phyloP scores from a whole-genome alignment of 2,797 vertebrate genomes.

The Carduelis carduelis region DNA sequence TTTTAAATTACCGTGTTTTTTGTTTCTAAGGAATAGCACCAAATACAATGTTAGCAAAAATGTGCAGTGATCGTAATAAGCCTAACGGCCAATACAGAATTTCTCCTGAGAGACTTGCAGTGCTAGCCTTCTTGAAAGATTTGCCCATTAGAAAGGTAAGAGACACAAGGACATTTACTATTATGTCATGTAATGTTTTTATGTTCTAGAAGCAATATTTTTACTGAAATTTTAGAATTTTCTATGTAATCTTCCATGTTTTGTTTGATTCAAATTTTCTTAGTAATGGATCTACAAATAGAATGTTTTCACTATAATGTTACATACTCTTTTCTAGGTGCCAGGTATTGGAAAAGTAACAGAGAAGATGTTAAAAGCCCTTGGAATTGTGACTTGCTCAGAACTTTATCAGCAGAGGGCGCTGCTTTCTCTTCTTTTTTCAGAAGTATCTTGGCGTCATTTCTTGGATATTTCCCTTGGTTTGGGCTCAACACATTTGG shows the following conservation, averaged over 20 bases:
- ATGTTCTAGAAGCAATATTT: not conserved
- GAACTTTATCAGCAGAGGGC: constrained; percentile 91
- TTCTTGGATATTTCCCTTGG: constrained; percentile 91
- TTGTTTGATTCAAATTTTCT: not conserved
- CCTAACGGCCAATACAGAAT: constrained; percentile 94
- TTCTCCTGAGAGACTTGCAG: constrained; percentile 78
- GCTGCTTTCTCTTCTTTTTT: constrained; percentile 89
- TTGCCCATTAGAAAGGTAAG: constrained; percentile 95
- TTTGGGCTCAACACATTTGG: constrained; percentile 84
- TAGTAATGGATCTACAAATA: not conserved
- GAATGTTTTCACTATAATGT: not conserved
- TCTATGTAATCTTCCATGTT: not conserved
- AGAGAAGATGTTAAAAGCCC: constrained; percentile 92
- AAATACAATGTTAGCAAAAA: constrained; percentile 95
- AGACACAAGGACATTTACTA: not conserved
- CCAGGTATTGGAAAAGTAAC: constrained; percentile 95
- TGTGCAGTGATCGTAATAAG: constrained; percentile 97
- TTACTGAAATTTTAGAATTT: not conserved
- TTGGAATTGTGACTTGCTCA: constrained; percentile 86
- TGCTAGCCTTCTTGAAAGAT: constrained; percentile 89
- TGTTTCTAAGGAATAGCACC: constrained; percentile 89
- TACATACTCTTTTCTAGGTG: constrained; percentile 75
- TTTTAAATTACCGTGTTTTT: not conserved
- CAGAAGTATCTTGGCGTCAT: constrained; percentile 88
- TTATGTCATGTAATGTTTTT: not conserved